phyloP scores from a whole-genome alignment of 2,888 invertebrate species.

The Pterobdella sp. region DNA sequence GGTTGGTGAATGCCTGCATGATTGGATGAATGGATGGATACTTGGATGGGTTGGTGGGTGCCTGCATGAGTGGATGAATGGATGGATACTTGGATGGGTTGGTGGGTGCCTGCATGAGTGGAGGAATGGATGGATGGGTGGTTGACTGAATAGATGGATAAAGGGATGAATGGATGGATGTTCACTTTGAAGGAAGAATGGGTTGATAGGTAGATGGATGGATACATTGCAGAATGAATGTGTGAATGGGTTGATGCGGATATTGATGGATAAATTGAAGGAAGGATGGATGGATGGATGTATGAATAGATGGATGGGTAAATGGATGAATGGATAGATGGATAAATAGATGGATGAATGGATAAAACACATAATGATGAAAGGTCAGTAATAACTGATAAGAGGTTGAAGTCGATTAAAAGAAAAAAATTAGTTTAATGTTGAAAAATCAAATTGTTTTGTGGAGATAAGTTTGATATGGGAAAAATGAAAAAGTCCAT shows the following conservation, averaged over 20 bases:
- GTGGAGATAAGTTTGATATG: too few species aligned
- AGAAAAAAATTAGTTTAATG: too few species aligned
- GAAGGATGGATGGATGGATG: background rate
- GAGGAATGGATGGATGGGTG: background rate
- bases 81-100: slow-evolving; percentile 11
- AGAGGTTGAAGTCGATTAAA: too few species aligned
- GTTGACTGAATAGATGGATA: background rate
- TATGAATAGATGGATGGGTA: background rate
- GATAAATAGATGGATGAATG: slow-evolving; percentile 5
- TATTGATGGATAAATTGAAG: background rate
- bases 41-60: slow-evolving; percentile 21
- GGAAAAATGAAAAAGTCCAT: too few species aligned
- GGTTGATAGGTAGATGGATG: too few species aligned
- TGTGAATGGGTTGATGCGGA: background rate
- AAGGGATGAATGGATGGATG: background rate
- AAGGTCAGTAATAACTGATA: too few species aligned
- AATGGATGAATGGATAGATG: background rate
- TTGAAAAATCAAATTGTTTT: too few species aligned
- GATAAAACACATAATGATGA: too few species aligned
- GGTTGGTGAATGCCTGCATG: slow-evolving; percentile 23
- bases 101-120: background rate
- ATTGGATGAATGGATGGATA: slow-evolving; percentile 23
- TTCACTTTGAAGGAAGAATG: background rate
- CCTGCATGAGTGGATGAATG: slow-evolving; percentile 19
- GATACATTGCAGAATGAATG: background rate